Evolutionary conservation across 2,888 invertebrate species (phyloP).

Genomic region (Cryptosula pallasiana): DNA sequence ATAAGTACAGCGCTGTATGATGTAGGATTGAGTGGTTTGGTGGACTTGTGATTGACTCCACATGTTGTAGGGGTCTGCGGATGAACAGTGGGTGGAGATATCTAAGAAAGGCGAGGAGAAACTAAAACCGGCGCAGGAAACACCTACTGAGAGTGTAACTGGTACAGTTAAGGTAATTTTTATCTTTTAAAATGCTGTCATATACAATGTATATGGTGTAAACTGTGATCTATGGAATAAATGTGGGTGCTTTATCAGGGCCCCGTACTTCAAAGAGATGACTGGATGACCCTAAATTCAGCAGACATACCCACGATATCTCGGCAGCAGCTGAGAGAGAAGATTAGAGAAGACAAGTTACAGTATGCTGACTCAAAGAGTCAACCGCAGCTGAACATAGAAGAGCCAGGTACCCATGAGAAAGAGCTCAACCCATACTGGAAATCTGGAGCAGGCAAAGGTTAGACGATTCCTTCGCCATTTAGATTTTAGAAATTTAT

Average conservation of each 20-base stretch:
- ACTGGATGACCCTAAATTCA: conserved; percentile 71
- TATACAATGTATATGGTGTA: too few relatives aligned
- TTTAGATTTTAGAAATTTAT: too few relatives aligned
- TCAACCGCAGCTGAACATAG: neutral
- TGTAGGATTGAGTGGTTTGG: too few relatives aligned
- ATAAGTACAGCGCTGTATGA: too few relatives aligned
- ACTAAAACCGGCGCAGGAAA: too few relatives aligned
- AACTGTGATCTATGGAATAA: too few relatives aligned
- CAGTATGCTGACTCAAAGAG: conserved; percentile 27
- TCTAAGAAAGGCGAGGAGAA: conserved; percentile 31
- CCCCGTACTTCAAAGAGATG: conserved; percentile 59
- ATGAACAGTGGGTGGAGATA: conserved; percentile 32
- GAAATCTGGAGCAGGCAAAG: conserved; percentile 88
- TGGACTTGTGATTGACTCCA: conserved; percentile 27
- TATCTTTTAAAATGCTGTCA: too few relatives aligned
- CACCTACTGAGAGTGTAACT: too few relatives aligned
- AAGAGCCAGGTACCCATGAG: conserved; percentile 63
- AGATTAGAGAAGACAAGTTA: conserved; percentile 33
- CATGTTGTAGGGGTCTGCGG: conserved; percentile 30
- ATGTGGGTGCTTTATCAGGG: too few relatives aligned
- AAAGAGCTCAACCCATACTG: conserved; percentile 87
- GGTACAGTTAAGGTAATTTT: too few relatives aligned
- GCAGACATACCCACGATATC: conserved; percentile 55
- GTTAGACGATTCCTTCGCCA: too few relatives aligned
- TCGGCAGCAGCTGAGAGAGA: conserved; percentile 39